These are phyloP conservation scores for Portunus trituberculatus DNA, from an alignment of 1,140 invertebrate genomes.

Conservation along the genomic window DNA sequence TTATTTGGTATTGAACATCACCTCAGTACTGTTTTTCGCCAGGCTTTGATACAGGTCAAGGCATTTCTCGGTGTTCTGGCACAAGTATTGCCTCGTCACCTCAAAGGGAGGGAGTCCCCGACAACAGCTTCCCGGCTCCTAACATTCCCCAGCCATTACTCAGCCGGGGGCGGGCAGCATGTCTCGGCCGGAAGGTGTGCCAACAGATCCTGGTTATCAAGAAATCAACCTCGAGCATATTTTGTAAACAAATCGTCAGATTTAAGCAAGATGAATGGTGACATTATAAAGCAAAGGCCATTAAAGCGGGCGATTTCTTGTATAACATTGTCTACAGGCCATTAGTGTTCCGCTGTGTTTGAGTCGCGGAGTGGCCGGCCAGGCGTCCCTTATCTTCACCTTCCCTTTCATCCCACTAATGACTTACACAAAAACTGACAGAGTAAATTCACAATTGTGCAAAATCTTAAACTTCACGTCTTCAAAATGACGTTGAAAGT, in stretches of 20 bases:
- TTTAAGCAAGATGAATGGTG: constrained; percentile 38
- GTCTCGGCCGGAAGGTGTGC: constrained; percentile 54
- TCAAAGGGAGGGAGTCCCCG: background rate
- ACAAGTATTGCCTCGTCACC: background rate
- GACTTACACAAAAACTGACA: constrained; percentile 69
- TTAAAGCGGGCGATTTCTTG: constrained; percentile 65
- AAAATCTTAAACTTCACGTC: constrained; percentile 44
- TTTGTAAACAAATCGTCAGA: constrained; percentile 64
- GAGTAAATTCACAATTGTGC: constrained; percentile 58
- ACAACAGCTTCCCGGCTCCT: background rate
- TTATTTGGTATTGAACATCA: too few species aligned
- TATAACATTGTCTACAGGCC: constrained; percentile 62
- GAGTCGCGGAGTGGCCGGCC: constrained; percentile 54
- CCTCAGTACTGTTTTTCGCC: background rate
- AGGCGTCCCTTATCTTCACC: constrained; percentile 32
- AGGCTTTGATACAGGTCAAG: background rate
- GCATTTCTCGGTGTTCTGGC: background rate
- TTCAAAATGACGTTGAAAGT: background rate
- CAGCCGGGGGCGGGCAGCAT: background rate
- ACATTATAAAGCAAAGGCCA: constrained; percentile 44
- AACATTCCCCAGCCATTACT: background rate
- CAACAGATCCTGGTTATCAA: constrained; percentile 60
- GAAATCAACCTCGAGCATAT: constrained; percentile 50
- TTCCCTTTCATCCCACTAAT: constrained; percentile 71
- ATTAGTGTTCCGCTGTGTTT: constrained; percentile 67